phyloP scores from a whole-genome alignment of 2,888 invertebrate genomes.

The Tortrix viridana region DNA sequence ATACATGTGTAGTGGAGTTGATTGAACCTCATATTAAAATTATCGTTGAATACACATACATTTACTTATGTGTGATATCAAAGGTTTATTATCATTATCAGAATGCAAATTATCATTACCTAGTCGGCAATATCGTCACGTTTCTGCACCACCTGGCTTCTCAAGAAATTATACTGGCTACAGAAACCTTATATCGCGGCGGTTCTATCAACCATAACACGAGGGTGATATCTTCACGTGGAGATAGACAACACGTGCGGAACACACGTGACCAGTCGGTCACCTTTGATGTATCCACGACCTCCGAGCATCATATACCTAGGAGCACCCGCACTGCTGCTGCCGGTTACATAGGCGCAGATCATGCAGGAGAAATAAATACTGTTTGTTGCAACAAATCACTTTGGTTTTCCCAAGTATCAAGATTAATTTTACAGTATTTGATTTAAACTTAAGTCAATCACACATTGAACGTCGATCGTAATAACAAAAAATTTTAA shows the following conservation, averaged over 20 bases:
- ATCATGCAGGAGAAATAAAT: slow-evolving; percentile 16
- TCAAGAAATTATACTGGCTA: slow-evolving; percentile 10
- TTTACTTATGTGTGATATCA: not conserved
- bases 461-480: not conserved
- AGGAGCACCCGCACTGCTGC: not conserved
- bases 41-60: no score
- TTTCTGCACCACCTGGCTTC: not conserved
- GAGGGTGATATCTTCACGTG: slow-evolving; percentile 27
- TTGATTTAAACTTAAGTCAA: not conserved
- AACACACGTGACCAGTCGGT: slow-evolving; percentile 21
- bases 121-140: not conserved
- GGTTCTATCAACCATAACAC: slow-evolving; percentile 18
- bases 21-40: not conserved
- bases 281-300: slow-evolving; percentile 23
- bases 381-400: not conserved
- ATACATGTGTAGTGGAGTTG: not conserved
- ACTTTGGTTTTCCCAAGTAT: slow-evolving; percentile 13
- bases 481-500: not conserved
- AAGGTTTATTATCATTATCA: not conserved
- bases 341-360: not conserved
- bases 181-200: slow-evolving; percentile 30
- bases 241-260: slow-evolving; percentile 18
- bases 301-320: slow-evolving; percentile 2
- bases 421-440: not conserved
- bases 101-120: not conserved